Conservation (phyloP, 2,113 vertebrate species). For the Oreamnos americanus region DNA sequence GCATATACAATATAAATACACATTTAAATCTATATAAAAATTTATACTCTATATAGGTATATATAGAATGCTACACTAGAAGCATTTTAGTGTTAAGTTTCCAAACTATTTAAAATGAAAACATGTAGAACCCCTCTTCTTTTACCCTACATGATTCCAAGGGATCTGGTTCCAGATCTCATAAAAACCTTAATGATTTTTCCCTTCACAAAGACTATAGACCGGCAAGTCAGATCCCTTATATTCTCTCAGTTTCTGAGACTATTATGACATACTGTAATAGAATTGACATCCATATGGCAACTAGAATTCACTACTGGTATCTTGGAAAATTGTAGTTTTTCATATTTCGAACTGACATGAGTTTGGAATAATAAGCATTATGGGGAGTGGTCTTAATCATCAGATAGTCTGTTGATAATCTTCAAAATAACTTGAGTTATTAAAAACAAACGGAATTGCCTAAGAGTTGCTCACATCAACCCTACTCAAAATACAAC, state of each 20-base stretch:
- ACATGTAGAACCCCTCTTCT: neutral
- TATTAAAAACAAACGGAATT: slow-evolving; percentile 39
- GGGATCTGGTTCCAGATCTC: neutral
- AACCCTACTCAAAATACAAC: slow-evolving; percentile 7
- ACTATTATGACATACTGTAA: neutral
- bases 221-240: neutral
- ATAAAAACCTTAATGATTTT: neutral
- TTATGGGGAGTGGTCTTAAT: neutral
- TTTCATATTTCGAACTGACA: neutral
- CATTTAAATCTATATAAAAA: neutral
- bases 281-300: neutral
- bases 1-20: neutral
- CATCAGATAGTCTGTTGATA: neutral
- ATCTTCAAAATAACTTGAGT: slow-evolving; percentile 40
- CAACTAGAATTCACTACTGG: neutral
- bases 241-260: neutral
- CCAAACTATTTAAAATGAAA: neutral
- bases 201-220: neutral
- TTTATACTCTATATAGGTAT: neutral
- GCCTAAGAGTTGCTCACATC: neutral
- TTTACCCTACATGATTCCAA: neutral
- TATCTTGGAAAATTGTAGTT: neutral
- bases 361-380: neutral
- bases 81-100: neutral
- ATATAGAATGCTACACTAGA: neutral